Conservation (phyloP, 2,113 vertebrate genomes). For the Ageneiosus marmoratus region DNA sequence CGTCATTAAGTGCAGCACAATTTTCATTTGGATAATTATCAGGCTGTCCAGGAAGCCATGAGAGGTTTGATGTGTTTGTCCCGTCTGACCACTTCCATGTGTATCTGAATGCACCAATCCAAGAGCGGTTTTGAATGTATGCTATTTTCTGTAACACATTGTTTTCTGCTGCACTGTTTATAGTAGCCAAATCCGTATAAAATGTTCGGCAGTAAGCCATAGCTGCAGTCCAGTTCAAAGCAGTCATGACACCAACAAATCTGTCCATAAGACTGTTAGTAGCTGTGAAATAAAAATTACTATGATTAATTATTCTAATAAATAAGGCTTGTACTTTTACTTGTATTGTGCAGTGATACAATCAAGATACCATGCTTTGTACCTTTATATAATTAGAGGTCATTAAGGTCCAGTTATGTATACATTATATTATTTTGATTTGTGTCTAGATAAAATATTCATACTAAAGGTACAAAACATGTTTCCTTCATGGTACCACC, state of each 20-base stretch:
- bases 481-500: no score
- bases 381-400: no score
- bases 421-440: no score
- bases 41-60: not conserved
- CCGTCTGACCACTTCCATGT: not conserved
- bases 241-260: not conserved
- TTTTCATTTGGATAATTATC: not conserved
- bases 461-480: no score
- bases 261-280: not conserved
- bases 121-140: fast-evolving
- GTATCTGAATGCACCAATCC: slow-evolving; percentile 20
- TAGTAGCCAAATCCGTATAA: slow-evolving; percentile 10
- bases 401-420: no score
- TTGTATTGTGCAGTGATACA: no score
- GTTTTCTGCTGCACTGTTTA: not conserved
- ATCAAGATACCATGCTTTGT: no score
- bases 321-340: no score
- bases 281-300: not conserved
- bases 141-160: not conserved
- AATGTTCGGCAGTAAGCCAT: slow-evolving; percentile 19
- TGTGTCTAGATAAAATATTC: no score
- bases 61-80: slow-evolving; percentile 4
- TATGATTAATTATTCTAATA: not conserved
- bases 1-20: not conserved
- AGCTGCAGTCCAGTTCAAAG: not conserved